A percentile compares a stretch with the other conserved stretches of the same genome.
These are phyloP conservation scores for Yponomeuta sedellus DNA, from an alignment of 2,888 invertebrate species.

Conservation along the genomic window DNA sequence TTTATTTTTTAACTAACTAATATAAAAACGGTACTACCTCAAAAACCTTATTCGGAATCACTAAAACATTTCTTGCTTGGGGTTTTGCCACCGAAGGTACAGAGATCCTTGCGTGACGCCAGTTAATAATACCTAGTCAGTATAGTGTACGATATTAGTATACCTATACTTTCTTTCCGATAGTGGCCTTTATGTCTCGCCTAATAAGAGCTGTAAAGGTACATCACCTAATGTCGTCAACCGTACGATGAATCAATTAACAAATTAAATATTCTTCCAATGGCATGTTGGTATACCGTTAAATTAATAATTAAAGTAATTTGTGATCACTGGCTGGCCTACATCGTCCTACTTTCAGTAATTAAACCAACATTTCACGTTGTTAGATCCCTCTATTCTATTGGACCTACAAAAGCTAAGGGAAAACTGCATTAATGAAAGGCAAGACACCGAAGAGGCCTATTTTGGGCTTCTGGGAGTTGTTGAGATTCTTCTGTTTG, in stretches of 20 bases:
- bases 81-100: no score
- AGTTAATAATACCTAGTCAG: no score
- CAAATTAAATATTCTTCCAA: neutral
- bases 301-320: neutral
- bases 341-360: neutral
- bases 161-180: no score
- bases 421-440: neutral
- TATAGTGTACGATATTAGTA: no score
- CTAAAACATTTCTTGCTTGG: no score
- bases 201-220: no score
- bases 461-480: neutral
- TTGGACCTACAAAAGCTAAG: neutral
- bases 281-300: neutral
- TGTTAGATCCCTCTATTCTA: no score
- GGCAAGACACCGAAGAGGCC: neutral
- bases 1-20: no score
- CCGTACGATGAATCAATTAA: neutral
- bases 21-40: no score
- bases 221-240: neutral
- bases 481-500: constrained; percentile 39
- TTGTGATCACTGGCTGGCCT: neutral
- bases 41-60: no score
- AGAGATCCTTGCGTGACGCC: no score
- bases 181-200: no score
- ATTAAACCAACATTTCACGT: neutral